Evolutionary conservation across 2,797 vertebrate genomes (phyloP).

Genomic region (Macrochelys suwanniensis): DNA sequence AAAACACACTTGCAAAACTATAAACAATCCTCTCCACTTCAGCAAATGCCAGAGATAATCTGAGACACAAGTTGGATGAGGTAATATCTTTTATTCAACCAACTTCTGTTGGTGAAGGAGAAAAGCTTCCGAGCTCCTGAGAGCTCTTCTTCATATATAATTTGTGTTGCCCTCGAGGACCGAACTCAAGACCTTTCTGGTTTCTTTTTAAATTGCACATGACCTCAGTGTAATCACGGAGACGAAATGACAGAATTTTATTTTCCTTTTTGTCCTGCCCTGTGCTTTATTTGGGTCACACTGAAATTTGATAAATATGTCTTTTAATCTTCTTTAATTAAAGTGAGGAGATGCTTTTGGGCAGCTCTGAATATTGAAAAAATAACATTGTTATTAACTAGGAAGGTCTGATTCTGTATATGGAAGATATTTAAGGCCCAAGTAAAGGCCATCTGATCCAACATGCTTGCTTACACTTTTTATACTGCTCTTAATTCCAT

Average conservation of each 20-base stretch:
- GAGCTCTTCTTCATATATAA: not conserved
- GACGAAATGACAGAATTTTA: not conserved
- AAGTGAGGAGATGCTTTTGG: not conserved
- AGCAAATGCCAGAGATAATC: not conserved
- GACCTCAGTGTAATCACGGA: not conserved
- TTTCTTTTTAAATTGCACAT: not conserved
- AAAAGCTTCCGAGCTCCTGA: not conserved
- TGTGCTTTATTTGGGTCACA: not conserved
- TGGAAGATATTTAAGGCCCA: not conserved
- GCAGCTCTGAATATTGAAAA: not conserved
- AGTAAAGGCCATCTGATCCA: not conserved
- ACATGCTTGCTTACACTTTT: not conserved
- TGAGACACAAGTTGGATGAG: not conserved
- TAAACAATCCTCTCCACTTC: not conserved
- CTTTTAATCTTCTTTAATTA: not conserved
- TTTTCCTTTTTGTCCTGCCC: not conserved
- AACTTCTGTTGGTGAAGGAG: not conserved
- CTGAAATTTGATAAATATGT: fast-evolving
- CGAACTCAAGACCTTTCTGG: not conserved
- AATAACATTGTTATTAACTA: not conserved
- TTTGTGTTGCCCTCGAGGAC: not conserved
- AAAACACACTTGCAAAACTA: not conserved
- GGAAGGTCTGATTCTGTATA: not conserved
- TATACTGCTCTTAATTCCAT: not conserved
- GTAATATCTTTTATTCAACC: not conserved